Evolutionary conservation across 2,797 vertebrate genomes (phyloP).

Genomic region (Hipposideros larvatus): DNA sequence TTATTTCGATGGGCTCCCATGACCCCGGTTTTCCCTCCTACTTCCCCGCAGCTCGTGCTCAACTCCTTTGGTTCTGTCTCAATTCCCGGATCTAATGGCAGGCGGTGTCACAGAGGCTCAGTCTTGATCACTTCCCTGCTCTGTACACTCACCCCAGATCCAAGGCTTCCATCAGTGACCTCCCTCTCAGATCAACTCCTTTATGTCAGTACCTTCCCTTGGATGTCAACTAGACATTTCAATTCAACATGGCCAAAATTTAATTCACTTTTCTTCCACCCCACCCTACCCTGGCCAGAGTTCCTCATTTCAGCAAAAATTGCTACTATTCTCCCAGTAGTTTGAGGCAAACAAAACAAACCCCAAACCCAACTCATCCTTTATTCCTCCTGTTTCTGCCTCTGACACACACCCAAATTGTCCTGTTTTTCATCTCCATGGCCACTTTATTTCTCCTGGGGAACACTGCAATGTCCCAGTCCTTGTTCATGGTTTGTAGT

Average conservation of each 20-base stretch:
- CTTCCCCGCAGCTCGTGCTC: not conserved
- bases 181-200: not conserved
- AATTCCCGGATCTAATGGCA: not conserved
- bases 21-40: not conserved
- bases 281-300: not conserved
- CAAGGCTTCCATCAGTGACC: not conserved
- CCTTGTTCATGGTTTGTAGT: not conserved
- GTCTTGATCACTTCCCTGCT: not conserved
- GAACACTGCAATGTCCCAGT: not conserved
- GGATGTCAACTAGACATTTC: not conserved
- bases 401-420: not conserved
- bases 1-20: not conserved
- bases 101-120: not conserved
- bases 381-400: not conserved
- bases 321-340: not conserved
- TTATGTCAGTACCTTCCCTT: not conserved
- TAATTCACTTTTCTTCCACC: not conserved
- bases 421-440: conserved; percentile 8
- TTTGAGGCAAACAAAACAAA: conserved; percentile 37
- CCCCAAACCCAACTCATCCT: not conserved
- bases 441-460: conserved; percentile 1
- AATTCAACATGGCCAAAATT: not conserved
- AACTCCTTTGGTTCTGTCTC: conserved; percentile 8
- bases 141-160: not conserved
- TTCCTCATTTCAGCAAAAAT: not conserved